Evolutionary conservation across 2,888 invertebrate species (phyloP).

Genomic region (Mesorhabditis belari): DNA sequence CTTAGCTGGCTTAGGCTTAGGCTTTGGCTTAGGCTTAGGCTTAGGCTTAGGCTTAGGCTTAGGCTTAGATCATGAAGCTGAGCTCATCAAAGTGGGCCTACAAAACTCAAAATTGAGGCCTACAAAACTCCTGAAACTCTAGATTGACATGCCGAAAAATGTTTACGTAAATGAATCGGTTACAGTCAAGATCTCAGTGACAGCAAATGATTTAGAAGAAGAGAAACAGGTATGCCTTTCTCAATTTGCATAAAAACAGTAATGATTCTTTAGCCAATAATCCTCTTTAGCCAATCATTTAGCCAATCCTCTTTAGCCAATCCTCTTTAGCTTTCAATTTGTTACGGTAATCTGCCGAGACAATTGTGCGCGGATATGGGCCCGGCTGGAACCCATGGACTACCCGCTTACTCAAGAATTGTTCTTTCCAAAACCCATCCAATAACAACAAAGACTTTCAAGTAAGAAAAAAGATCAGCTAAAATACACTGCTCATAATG

Average conservation of each 20-base stretch:
- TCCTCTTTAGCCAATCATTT: no score
- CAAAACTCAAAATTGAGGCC: constrained; percentile 5
- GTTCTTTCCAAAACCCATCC: constrained; percentile 16
- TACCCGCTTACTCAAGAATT: constrained; percentile 27
- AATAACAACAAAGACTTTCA: constrained; percentile 31
- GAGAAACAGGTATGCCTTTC: constrained; percentile 4
- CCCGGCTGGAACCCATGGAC: constrained; percentile 20
- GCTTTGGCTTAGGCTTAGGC: no score
- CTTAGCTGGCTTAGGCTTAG: no score
- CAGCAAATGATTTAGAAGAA: constrained; percentile 12
- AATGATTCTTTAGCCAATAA: no score
- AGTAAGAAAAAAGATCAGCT: not conserved
- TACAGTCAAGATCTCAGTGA: constrained; percentile 39
- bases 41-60: no score
- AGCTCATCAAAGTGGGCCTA: no score
- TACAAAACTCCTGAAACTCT: constrained; percentile 6
- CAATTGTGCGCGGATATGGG: constrained; percentile 35
- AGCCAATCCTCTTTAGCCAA: no score
- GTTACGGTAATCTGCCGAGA: constrained; percentile 22
- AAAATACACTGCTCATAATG: no score
- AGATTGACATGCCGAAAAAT: constrained; percentile 41
- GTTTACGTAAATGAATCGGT: constrained; percentile 50
- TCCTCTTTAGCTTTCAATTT: constrained; percentile 21
- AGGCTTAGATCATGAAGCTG: no score
- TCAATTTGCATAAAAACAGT: not conserved